phyloP scores from a whole-genome alignment of 1,140 invertebrate genomes.

The Theocolax elegans region DNA sequence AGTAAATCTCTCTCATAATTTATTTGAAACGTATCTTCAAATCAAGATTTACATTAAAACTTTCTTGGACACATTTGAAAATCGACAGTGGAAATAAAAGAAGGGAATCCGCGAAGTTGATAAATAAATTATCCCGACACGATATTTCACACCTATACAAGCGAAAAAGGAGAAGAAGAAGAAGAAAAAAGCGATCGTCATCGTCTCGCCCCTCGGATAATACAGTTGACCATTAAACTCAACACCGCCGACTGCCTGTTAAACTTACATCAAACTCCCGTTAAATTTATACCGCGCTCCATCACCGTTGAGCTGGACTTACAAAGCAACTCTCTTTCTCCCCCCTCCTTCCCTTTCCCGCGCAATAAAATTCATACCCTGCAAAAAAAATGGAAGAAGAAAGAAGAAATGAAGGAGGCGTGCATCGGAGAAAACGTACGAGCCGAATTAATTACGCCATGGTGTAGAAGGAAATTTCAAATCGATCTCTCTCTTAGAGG shows the following conservation, averaged over 20 bases:
- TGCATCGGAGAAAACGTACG: background rate
- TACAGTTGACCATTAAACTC: constrained; percentile 6
- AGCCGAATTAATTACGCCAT: constrained; percentile 16
- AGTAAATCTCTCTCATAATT: too few relatives aligned
- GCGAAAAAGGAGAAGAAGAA: too few relatives aligned
- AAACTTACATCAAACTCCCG: constrained; percentile 18
- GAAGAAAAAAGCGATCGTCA: too few relatives aligned
- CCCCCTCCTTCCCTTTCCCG: background rate
- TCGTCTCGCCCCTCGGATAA: background rate
- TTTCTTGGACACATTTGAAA: too few relatives aligned
- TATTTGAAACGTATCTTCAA: too few relatives aligned
- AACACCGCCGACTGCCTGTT: constrained; percentile 7
- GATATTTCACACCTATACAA: too few relatives aligned
- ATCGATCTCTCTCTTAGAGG: background rate
- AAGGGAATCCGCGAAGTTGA: too few relatives aligned
- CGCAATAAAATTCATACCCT: constrained; percentile 31
- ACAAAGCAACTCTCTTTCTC: background rate
- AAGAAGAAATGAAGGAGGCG: background rate
- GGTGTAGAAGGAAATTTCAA: too few relatives aligned
- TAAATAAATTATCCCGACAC: too few relatives aligned
- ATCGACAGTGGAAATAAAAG: too few relatives aligned
- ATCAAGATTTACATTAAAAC: too few relatives aligned
- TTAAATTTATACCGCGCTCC: constrained; percentile 28
- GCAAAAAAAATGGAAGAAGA: background rate
- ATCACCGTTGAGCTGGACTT: background rate